Evolutionary conservation across 2,113 vertebrate genomes (phyloP), one percentile per base, ranked within the genome.

Genomic region (Callaeas wilsoni): DNA sequence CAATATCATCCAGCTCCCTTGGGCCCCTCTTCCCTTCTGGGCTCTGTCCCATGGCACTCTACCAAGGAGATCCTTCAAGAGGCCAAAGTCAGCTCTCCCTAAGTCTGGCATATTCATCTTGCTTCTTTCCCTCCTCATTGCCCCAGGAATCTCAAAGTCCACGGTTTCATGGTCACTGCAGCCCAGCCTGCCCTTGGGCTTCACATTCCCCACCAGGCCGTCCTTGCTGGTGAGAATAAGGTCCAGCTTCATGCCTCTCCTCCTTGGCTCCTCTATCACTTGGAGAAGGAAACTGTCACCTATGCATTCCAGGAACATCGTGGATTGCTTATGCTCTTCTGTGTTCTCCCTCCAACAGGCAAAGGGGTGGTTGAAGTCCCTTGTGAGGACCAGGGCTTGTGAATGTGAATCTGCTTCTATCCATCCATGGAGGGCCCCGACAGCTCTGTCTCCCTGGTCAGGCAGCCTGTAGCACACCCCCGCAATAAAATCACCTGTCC

Each of bases 91-190:
- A 33, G 2, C 17, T 32, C 17, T 68, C 2, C 32, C 27, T 14
- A 50, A 50, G 9, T 67, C 41, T 2, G 0, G 25, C 7, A 27
- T 8, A 29, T 27, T 74, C 23, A 7, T 15, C 18, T 47, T n/a
- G 10, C 2, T 65, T 47, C 26, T 41, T 41, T 19, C 15, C 10
- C 20, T 67, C 25, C 16, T 65, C 0, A 0, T 47, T 41, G 10
- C 15, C 26, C 35, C 62, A 35, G 6, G 13, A 11, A 35, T 32
- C 26, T 26, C 9, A 21, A 26, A 50, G 13, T 67, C 25, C 11
- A 26, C 1, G 0, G 5, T 44, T 52, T 62, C 56, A 20, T 2
- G 2, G 32, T 35, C 20, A 25, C 46, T 32, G 46, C 37, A 42
- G 20, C 55, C 32, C 26, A 75, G 30, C 19, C 50, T 65, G 25